Evolutionary conservation across 2,888 invertebrate species (phyloP).

Genomic region (Philonicus albiceps): DNA sequence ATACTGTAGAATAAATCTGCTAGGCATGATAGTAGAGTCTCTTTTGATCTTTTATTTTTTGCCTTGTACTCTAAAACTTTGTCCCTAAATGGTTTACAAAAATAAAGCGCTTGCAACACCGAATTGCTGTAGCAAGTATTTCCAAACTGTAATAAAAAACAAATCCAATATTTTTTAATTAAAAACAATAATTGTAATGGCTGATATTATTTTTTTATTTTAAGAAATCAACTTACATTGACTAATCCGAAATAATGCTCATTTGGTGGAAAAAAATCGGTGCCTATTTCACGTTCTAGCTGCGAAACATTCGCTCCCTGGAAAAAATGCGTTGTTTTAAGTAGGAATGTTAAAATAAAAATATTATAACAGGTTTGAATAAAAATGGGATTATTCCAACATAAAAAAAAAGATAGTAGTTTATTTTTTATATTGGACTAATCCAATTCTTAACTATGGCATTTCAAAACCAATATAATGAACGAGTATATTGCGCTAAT

Average conservation of each 20-base stretch:
- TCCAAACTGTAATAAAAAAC: conserved; percentile 80
- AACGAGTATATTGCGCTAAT: too few species aligned
- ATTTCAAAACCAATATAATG: too few species aligned
- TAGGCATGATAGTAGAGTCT: conserved; percentile 95
- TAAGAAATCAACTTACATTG: conserved; percentile 77
- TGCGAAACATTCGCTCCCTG: conserved; percentile 98
- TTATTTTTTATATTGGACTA: too few species aligned
- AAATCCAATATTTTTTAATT: background rate
- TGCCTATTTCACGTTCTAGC: conserved; percentile 98
- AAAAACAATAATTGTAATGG: background rate
- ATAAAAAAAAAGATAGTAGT: too few species aligned
- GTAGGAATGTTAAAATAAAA: too few species aligned
- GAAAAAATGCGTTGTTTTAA: background rate
- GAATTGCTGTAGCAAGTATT: conserved; percentile 99
- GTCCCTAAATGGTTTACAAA: conserved; percentile 98
- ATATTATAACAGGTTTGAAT: background rate
- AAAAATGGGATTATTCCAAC: too few species aligned
- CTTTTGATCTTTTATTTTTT: conserved; percentile 93
- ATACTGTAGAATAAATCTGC: conserved; percentile 99
- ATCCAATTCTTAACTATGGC: too few species aligned
- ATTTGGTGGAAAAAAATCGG: conserved; percentile 97
- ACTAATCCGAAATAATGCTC: conserved; percentile 99
- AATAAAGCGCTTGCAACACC: conserved; percentile 98
- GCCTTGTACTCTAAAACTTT: conserved; percentile 98
- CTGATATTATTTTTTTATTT: background rate